These are phyloP conservation scores for Pseudomyrmex cubaensis DNA, from an alignment of 1,140 invertebrate genomes.

Conservation along the genomic window DNA sequence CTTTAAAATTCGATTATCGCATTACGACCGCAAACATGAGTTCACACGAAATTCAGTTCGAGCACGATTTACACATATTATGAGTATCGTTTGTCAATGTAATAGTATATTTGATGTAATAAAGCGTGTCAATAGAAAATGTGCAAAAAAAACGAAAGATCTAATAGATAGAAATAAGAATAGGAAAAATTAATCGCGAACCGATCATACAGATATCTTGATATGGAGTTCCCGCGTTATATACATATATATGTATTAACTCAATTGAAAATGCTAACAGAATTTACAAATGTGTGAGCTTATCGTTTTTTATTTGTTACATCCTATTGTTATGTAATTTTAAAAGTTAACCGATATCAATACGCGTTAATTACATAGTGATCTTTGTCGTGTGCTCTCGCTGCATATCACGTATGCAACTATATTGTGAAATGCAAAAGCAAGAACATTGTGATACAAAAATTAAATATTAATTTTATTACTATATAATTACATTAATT, in stretches of 20 bases:
- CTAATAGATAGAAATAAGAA: too few species aligned
- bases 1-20: slow-evolving; percentile 35
- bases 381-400: slow-evolving; percentile 2
- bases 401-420: neutral
- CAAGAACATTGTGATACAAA: too few species aligned
- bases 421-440: neutral
- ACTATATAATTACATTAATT: too few species aligned
- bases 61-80: neutral
- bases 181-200: neutral
- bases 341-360: slow-evolving; percentile 44
- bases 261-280: neutral
- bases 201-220: neutral
- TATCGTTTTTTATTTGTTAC: slow-evolving; percentile 35
- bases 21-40: slow-evolving; percentile 4
- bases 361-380: slow-evolving; percentile 17
- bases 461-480: too few species aligned
- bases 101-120: neutral
- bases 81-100: neutral
- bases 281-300: neutral
- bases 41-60: slow-evolving; percentile 5
- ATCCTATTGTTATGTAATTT: slow-evolving; percentile 30
- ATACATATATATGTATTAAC: neutral
- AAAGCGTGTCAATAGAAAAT: neutral
- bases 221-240: neutral
- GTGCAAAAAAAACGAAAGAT: neutral